Conservation (phyloP, 2,113 vertebrate genomes). For the Dinomys branickii region DNA sequence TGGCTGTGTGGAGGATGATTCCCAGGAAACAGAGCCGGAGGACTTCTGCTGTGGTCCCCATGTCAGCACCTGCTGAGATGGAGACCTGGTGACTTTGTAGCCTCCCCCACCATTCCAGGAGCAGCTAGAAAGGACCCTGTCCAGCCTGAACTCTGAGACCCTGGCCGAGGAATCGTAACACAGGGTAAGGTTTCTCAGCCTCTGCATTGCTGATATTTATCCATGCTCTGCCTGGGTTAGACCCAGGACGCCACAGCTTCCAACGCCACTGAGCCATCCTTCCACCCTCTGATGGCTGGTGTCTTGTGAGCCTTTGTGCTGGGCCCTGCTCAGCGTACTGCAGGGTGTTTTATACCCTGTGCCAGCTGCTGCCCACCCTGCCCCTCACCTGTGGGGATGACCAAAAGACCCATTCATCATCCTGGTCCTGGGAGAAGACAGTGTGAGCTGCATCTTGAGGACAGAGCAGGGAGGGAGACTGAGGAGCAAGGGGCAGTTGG, state of each 20-base stretch:
- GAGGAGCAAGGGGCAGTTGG: neutral
- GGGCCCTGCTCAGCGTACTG: neutral
- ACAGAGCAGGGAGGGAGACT: too few species aligned
- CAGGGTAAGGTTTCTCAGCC: too few species aligned
- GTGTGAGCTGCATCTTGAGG: rapidly evolving
- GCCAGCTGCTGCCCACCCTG: too few species aligned
- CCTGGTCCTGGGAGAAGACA: neutral
- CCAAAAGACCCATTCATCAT: too few species aligned
- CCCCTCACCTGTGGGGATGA: too few species aligned
- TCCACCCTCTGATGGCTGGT: neutral
- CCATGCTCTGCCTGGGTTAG: neutral
- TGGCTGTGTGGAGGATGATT: neutral
- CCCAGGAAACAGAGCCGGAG: neutral
- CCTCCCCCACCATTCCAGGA: neutral
- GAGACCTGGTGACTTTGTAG: neutral
- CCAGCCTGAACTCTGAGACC: neutral
- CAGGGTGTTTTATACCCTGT: neutral
- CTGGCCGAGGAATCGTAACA: neutral
- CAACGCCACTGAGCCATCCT: neutral
- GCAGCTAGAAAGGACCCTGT: too few species aligned
- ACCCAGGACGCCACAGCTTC: neutral
- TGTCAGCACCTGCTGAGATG: neutral
- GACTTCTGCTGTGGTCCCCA: neutral
- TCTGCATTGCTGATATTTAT: neutral
- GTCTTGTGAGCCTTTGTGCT: neutral